Base-by-base conservation (phyloP, 2,113 vertebrate species). In the Neodon shergylaensis region DNA sequence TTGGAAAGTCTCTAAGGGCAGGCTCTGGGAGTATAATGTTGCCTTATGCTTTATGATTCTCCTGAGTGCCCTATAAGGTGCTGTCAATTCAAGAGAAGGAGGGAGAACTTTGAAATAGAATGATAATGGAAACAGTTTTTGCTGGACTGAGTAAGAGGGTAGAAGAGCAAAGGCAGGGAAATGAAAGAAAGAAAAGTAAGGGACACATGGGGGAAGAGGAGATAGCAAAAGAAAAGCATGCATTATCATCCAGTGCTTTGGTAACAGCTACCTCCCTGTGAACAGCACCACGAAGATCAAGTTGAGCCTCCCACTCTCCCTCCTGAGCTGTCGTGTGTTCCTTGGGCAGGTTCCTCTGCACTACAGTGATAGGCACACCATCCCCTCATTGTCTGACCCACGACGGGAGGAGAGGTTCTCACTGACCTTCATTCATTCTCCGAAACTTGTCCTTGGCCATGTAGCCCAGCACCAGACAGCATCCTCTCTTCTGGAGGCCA, bases 401-500 rank as follows among this genome's bases (percentile, higher is more conserved):
- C 0, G 0, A 66, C 42, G 42, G 0, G 22, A 13, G 28, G 81
- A n/a, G 1, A 36, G 66, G 33, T n/a, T 91, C 3, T 58, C 4
- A 98, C 98, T 99, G 95, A 99, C 99, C 98, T 98, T 99, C 99
- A 98, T 98, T 98, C 98, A 99, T 99, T 95, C 98, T 99, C 95
- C 98, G 98, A 96, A 98, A 99, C 97, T 99, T 99, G 98, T 99
- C 99, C 97, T 99, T 99, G 97, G 98, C 98, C 98, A 98, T 98
- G 97, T 99, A 99, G 94, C 98, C 99, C 97, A 99, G 98, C 47
- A 98, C 98, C 94, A 99, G 98, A 97, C 98, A 99, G 97, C 98
- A 98, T 98, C 98, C 99, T 98, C 98, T 98, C 98, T 97, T 98
- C 89, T 98, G 98, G 97, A 99, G 98, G 97, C 98, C 98, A 97